phyloP scores from a whole-genome alignment of 2,888 invertebrate species.

The Cordylochernes scorpioides region DNA sequence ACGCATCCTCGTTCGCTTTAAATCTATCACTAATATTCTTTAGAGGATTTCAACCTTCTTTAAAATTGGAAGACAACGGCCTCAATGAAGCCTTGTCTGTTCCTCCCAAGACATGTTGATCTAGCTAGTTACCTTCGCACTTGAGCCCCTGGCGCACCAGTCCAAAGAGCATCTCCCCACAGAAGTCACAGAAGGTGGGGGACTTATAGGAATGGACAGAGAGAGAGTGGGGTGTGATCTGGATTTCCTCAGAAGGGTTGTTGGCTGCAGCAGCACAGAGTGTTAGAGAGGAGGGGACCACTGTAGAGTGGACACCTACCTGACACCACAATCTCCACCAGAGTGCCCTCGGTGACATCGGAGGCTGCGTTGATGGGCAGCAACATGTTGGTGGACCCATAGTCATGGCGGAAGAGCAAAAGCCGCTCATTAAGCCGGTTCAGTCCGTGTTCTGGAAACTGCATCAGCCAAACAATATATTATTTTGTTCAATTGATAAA shows the following conservation, averaged over 20 bases:
- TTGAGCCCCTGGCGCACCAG: conserved; percentile 91
- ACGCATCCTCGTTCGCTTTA: no score
- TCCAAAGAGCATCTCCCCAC: conserved; percentile 97
- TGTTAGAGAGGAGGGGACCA: no score
- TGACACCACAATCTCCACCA: conserved; percentile 84
- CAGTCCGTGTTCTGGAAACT: conserved; percentile 80
- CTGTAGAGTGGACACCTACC: conserved; percentile 43
- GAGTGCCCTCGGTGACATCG: conserved; percentile 73
- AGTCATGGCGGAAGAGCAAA: conserved; percentile 82
- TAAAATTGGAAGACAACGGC: no score
- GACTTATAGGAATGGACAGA: conserved; percentile 93
- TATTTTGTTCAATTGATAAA: neutral
- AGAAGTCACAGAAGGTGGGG: conserved; percentile 98
- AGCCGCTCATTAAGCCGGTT: conserved; percentile 68
- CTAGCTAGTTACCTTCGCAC: conserved; percentile 80
- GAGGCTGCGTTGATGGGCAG: conserved; percentile 30
- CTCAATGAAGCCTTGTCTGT: no score
- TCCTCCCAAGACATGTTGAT: no score
- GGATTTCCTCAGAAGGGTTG: conserved; percentile 24
- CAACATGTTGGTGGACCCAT: conserved; percentile 69
- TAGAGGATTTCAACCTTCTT: no score
- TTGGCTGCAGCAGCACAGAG: no score
- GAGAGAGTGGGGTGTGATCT: conserved; percentile 56
- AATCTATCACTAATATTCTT: no score
- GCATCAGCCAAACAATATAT: conserved; percentile 14